A percentile compares a stretch with the other conserved stretches of the same genome.
phyloP scores from a whole-genome alignment of 2,797 vertebrate species.

The Cacajao melanocephalus region DNA sequence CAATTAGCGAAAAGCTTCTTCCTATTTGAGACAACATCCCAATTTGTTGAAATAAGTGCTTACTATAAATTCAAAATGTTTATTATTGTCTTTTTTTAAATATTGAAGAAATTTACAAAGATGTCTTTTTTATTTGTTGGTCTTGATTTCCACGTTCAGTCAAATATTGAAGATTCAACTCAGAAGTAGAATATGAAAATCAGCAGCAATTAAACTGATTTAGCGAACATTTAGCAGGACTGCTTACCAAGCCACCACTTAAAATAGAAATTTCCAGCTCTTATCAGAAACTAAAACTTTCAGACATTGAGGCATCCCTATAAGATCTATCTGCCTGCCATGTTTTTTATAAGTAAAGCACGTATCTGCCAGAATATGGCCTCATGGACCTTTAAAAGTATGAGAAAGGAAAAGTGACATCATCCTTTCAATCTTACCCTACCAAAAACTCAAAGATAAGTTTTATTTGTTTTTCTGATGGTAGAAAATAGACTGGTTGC shows the following conservation, averaged over 20 bases:
- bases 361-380: not conserved
- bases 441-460: constrained; percentile 52
- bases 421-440: constrained; percentile 31
- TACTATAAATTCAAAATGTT: constrained; percentile 59
- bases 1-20: constrained; percentile 59
- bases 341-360: not conserved
- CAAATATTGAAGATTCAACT: constrained; percentile 53
- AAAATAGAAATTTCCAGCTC: constrained; percentile 38
- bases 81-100: constrained; percentile 30
- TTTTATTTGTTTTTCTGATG: constrained; percentile 66
- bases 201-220: constrained; percentile 55
- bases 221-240: constrained; percentile 40
- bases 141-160: constrained; percentile 43
- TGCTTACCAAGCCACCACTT: constrained; percentile 39
- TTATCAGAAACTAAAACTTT: constrained; percentile 52
- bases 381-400: not conserved
- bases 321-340: not conserved
- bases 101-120: constrained; percentile 32
- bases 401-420: constrained; percentile 52
- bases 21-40: constrained; percentile 34
- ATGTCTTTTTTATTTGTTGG: constrained; percentile 47
- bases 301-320: not conserved
- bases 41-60: constrained; percentile 46
- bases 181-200: constrained; percentile 58
- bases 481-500: constrained; percentile 71